Base-by-base conservation (phyloP, 1,140 invertebrate species). In the Euglossa dilemma region DNA sequence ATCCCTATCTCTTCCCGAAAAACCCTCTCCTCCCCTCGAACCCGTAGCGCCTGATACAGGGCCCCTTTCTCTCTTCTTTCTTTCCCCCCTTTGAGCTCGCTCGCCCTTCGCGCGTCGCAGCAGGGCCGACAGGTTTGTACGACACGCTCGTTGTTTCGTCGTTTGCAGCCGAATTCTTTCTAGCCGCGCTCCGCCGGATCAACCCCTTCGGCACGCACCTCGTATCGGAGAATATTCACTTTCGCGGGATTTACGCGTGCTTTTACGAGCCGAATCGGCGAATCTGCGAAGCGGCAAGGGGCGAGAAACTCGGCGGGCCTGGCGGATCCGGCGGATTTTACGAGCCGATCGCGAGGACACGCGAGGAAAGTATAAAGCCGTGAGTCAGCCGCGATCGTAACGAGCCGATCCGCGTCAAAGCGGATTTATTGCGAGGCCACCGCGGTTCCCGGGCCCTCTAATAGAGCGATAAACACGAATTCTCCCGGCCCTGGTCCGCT, bases 71-170 rank as follows among this genome's bases (percentile, higher is more conserved):
- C 80, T 36, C 20, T 52, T 64, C 11, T 18, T n/a, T n/a, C n/a
- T n/a, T n/a, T n/a, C n/a, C n/a, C n/a, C n/a, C n/a, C n/a, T n/a
- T n/a, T n/a, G n/a, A n/a, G 6, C 57, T 1, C 43, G 71, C 36
- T 47, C 70, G 47, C 54, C 64, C 72, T 67, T 66, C 67, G 28
- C 61, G 61, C 57, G 28, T 43, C 67, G 47, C 56, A 64, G 36
- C 74, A 71, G 82, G 78, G 61, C 75, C 70, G 87, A 91, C 90
- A 91, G 89, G 90, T 92, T 91, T 88, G 84, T 83, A 85, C 72
- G 71, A 67, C 84, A 77, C 67, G 63, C 84, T 89, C 85, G 88
- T 89, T 90, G 87, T 90, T 84, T 80, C 72, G 25, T 28, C 76
- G 81, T 87, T 80, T 64, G 14, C 12, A 63, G 57, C 47, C 56